Conservation (phyloP, 2,113 vertebrate species). For the Odocoileus virginianus region DNA sequence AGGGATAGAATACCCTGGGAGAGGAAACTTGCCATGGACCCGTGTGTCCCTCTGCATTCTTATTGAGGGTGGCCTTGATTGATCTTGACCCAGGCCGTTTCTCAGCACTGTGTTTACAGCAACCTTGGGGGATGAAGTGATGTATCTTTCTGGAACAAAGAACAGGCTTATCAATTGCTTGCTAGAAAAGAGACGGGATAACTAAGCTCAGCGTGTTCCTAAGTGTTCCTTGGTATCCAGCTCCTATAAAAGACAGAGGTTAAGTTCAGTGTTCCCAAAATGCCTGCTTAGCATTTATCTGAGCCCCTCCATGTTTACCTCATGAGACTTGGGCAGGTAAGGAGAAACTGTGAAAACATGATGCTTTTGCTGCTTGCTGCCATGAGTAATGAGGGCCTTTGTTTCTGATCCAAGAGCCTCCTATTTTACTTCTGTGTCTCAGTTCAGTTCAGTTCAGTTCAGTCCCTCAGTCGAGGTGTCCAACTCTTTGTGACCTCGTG, state of each 20-base stretch:
- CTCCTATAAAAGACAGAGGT: background rate
- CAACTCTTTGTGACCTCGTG: fast-evolving
- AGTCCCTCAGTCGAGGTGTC: background rate
- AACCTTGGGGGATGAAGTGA: background rate
- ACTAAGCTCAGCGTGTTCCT: background rate
- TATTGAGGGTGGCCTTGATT: background rate
- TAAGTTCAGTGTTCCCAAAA: background rate
- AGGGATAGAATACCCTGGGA: background rate
- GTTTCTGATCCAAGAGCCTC: background rate
- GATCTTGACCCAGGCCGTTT: background rate
- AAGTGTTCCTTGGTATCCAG: background rate
- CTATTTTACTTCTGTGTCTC: background rate
- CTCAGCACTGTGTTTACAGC: background rate
- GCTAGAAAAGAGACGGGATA: background rate
- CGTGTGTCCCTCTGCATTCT: background rate
- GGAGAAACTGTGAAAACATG: background rate
- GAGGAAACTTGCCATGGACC: background rate
- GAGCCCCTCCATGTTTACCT: background rate
- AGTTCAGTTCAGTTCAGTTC: background rate
- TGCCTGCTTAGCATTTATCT: background rate
- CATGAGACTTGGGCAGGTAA: background rate
- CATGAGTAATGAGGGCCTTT: background rate
- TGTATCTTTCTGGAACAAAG: background rate
- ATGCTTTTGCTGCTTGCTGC: background rate
- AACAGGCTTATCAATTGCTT: background rate